Evolutionary conservation across 2,113 vertebrate genomes (phyloP), one percentile per base, ranked within the genome.

Genomic region (Siniperca knerii): DNA sequence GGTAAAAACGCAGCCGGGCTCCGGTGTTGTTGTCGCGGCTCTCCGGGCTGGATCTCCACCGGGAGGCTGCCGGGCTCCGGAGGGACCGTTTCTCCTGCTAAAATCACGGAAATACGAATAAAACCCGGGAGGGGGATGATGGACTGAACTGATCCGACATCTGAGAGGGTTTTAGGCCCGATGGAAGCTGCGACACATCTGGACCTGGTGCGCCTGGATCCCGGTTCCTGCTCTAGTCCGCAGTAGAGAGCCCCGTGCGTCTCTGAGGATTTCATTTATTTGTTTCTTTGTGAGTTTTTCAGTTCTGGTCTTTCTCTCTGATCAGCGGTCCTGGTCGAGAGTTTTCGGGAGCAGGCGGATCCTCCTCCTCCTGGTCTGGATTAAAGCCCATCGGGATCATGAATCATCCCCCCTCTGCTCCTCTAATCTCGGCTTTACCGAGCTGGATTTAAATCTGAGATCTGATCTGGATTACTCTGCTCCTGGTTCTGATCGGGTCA

Each of bases 381-480:
- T 91, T 89, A 90, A 3, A 88, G 62, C 85, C 89, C 89, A 79
- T 85, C 88, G 65, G 90, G 86, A 91, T 89, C 93, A 94, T 87
- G 89, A 85, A 67, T 73, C 85, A 64, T 48, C 81, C 84, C 25
- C 83, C 74, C 71, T 79, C 78, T 50, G 61, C 61, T 37, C 37
- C 90, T 86, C 80, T 93, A 91, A 92, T 94, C 92, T 73, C 88
- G 89, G 75, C 33, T 87, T 82, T 60, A 88, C 69, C 16, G 77
- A 90, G 80, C 86, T 87, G 85, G 89, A 91, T 89, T 86, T 89
- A 90, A 77, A 84, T 75, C 79, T 71, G 62, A 85, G 70, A 84
- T 77, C 85, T 90, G 91, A 79, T 90, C 92, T 72, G 87, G 85
- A 89, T 89, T 84, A 86, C 79, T 75, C 74, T 42, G 52, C 37